phyloP scores from a whole-genome alignment of 2,888 invertebrate genomes.

The Phania funesta region DNA sequence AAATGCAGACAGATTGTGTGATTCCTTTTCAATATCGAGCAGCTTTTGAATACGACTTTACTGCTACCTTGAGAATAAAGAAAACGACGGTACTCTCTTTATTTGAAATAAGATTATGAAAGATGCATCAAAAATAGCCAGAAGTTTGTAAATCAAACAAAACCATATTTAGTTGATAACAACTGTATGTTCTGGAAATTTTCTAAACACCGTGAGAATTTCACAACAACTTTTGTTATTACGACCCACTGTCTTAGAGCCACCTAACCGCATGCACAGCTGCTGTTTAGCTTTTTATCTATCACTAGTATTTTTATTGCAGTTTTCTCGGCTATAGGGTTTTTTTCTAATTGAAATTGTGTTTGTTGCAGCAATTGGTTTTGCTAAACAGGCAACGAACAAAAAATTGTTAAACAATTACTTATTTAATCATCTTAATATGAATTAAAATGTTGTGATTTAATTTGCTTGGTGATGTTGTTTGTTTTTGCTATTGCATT shows the following conservation, averaged over 20 bases:
- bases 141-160: too few relatives aligned
- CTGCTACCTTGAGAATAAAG: too few relatives aligned
- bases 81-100: too few relatives aligned
- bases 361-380: conserved; percentile 1
- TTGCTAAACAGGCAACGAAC: conserved; percentile 39
- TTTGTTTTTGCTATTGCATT: conserved; percentile 11
- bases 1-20: too few relatives aligned
- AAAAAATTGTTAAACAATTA: conserved; percentile 64
- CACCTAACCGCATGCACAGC: conserved; percentile 41
- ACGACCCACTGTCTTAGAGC: neutral
- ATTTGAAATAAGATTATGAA: too few relatives aligned
- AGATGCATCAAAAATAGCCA: too few relatives aligned
- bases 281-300: conserved; percentile 15
- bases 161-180: too few relatives aligned
- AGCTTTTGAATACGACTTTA: too few relatives aligned
- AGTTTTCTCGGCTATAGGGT: conserved; percentile 44
- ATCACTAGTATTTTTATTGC: conserved; percentile 17
- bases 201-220: too few relatives aligned
- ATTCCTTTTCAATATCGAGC: too few relatives aligned
- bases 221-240: neutral
- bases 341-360: conserved; percentile 40
- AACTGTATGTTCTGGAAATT: too few relatives aligned
- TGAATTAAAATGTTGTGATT: conserved; percentile 60
- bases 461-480: conserved; percentile 31
- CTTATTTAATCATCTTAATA: conserved; percentile 64